These are phyloP conservation scores for Heliconius charithonia DNA, from an alignment of 2,888 invertebrate species.

Conservation along the genomic window DNA sequence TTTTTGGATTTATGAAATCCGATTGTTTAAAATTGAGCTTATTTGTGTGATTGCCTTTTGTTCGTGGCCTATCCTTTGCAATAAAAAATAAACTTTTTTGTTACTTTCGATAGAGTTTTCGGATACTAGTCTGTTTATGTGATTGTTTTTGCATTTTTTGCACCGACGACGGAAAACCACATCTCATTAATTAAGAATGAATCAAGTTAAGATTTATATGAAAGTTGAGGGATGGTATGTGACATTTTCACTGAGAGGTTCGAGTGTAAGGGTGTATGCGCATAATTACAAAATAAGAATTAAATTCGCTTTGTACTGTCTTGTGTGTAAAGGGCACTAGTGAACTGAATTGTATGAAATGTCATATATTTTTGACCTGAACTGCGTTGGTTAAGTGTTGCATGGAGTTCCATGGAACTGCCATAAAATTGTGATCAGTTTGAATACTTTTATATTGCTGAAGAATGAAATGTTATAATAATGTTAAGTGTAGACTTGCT, in stretches of 20 bases:
- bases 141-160: conserved; percentile 79
- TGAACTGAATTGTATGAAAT: conserved; percentile 67
- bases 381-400: conserved; percentile 75
- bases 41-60: conserved; percentile 74
- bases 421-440: conserved; percentile 83
- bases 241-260: conserved; percentile 72
- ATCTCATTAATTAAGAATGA: conserved; percentile 81
- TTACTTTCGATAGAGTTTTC: conserved; percentile 76
- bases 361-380: conserved; percentile 71
- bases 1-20: conserved; percentile 80
- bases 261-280: conserved; percentile 56
- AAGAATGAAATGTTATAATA: conserved; percentile 75
- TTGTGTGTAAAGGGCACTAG: conserved; percentile 60
- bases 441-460: conserved; percentile 83
- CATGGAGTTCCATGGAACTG: conserved; percentile 81
- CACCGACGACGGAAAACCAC: conserved; percentile 77
- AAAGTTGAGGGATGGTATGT: conserved; percentile 72
- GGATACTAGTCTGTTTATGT: conserved; percentile 82
- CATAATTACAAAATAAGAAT: conserved; percentile 56
- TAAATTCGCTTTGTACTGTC: conserved; percentile 62
- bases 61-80: conserved; percentile 79
- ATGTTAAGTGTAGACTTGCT: conserved; percentile 81
- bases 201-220: conserved; percentile 69
- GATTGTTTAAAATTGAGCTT: conserved; percentile 71
- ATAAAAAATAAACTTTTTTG: conserved; percentile 66